A percentile compares a stretch with the other conserved stretches of the same genome.
phyloP scores from a whole-genome alignment of 2,113 vertebrate species.

The Clupea harengus region DNA sequence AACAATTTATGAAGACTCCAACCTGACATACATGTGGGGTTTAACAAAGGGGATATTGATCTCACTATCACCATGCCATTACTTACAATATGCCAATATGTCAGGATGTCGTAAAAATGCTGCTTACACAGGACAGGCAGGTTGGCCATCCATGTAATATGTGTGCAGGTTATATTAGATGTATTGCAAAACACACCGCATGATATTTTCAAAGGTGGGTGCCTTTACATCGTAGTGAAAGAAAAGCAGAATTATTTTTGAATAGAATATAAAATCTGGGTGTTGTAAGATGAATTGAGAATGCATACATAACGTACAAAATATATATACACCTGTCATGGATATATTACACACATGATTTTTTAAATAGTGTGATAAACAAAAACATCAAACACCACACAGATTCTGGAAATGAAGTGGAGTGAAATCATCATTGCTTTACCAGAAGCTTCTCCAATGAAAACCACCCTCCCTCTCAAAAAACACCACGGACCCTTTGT shows the following conservation, averaged over 20 bases:
- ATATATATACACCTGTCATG: neutral
- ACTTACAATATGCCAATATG: neutral
- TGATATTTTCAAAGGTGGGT: neutral
- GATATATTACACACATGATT: neutral
- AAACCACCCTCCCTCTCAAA: neutral
- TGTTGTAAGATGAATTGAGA: neutral
- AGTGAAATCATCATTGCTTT: constrained; percentile 1
- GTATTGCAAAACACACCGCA: neutral
- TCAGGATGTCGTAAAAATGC: neutral
- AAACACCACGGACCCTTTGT: neutral
- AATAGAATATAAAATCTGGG: neutral
- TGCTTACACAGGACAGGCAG: neutral
- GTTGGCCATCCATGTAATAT: neutral
- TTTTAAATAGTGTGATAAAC: neutral
- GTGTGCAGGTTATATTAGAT: neutral
- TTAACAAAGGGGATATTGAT: neutral
- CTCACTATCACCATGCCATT: neutral
- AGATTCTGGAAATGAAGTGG: neutral
- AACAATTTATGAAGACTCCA: neutral
- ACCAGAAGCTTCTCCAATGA: neutral
- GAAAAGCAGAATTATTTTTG: neutral
- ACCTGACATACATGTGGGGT: neutral
- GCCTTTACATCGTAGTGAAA: neutral
- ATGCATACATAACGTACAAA: neutral
- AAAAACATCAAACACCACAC: neutral